A percentile compares a stretch with the other conserved stretches of the same genome.
Conservation (phyloP, 2,888 invertebrate species). For the Diaphora mendica region DNA sequence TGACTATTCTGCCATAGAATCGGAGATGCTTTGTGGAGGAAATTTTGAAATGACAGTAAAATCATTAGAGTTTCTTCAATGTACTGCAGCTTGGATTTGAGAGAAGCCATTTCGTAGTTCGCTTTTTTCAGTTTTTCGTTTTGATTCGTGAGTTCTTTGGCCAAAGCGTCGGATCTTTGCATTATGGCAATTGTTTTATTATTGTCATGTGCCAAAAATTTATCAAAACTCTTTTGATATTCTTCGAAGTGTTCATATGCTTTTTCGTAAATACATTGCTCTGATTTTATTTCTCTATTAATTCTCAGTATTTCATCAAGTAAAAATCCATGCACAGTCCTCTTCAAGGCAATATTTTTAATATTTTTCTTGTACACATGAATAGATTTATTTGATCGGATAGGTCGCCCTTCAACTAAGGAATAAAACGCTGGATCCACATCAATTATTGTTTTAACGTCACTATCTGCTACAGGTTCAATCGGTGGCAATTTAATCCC, state of each 20-base stretch:
- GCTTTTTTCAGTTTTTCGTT: constrained; percentile 77
- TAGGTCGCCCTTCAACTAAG: constrained; percentile 87
- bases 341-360: constrained; percentile 75
- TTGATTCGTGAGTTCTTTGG: constrained; percentile 72
- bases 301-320: constrained; percentile 79
- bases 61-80: constrained; percentile 77
- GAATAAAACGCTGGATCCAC: constrained; percentile 89
- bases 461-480: constrained; percentile 57
- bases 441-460: constrained; percentile 85
- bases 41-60: constrained; percentile 77
- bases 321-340: constrained; percentile 73
- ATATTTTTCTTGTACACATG: constrained; percentile 85
- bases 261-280: constrained; percentile 70
- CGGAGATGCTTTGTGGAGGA: constrained; percentile 76
- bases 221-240: constrained; percentile 79
- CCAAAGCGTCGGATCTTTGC: constrained; percentile 77
- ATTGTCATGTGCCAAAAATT: constrained; percentile 79
- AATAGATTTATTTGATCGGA: constrained; percentile 84
- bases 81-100: constrained; percentile 79
- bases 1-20: constrained; percentile 76
- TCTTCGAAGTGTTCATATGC: constrained; percentile 77
- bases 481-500: constrained; percentile 78
- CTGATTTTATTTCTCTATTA: constrained; percentile 74
- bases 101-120: constrained; percentile 74
- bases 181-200: constrained; percentile 81